A percentile compares a stretch with the other conserved stretches of the same genome.
Evolutionary conservation across 1,140 invertebrate species (phyloP).

Genomic region (Pomacea maculata): DNA sequence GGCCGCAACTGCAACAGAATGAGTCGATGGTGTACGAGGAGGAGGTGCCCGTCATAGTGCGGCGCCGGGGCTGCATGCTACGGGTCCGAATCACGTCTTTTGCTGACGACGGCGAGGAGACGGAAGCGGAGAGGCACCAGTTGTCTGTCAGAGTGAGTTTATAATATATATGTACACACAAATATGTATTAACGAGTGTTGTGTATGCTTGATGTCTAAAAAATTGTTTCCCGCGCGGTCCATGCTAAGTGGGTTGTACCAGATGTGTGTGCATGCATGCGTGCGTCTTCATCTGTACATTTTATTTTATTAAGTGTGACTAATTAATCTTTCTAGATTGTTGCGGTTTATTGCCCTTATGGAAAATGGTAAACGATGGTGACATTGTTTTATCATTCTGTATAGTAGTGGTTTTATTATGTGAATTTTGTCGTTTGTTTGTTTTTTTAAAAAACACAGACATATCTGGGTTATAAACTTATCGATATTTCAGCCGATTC

Average conservation of each 20-base stretch:
- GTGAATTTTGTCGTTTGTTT: too few relatives aligned
- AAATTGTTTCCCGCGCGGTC: neutral
- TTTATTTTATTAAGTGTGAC: neutral
- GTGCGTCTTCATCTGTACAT: neutral
- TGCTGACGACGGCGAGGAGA: constrained; percentile 30
- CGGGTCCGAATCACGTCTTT: constrained; percentile 62
- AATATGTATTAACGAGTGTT: too few relatives aligned
- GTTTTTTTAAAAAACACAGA: too few relatives aligned
- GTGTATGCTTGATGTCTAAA: neutral
- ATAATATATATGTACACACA: too few relatives aligned
- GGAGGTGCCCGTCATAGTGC: constrained; percentile 65
- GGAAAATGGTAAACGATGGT: neutral
- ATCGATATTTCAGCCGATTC: too few relatives aligned
- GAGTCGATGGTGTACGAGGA: constrained; percentile 65
- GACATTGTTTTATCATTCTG: neutral
- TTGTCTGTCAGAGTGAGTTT: constrained; percentile 24
- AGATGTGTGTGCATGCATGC: neutral
- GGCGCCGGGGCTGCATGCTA: constrained; percentile 65
- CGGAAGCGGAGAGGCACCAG: neutral
- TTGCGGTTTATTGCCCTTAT: neutral
- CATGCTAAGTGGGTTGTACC: neutral
- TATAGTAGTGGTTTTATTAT: neutral
- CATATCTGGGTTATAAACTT: neutral
- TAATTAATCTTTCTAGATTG: too few relatives aligned
- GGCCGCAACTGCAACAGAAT: constrained; percentile 23